Evolutionary conservation across 2,888 invertebrate species (phyloP), one percentile per base, ranked within the genome.

Genomic region (Adelognathus sp.): DNA sequence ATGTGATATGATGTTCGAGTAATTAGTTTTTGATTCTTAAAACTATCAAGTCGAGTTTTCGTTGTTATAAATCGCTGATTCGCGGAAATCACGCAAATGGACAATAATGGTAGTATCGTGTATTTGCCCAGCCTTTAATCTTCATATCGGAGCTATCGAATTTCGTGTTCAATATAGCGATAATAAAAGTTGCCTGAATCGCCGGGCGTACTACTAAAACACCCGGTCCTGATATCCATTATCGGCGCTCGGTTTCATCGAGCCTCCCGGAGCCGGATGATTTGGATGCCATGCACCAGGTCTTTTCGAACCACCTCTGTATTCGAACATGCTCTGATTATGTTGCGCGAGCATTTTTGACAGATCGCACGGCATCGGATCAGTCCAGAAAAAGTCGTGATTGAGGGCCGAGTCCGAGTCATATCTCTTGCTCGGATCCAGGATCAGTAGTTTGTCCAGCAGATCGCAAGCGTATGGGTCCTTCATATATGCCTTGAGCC

Each of bases 311-410:
- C 96, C 94, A 79, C 96, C 95, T 79, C 98, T 92, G 91, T 96
- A 98, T 90, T 99, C 98, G 90, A 98, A 99, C 98, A 98, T 98
- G 91, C 97, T 98, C 81, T 94, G 97, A 81, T 95, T 96, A 93
- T 97, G 96, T 86, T 97, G 97, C 0, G 97, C 97, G 81, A 99
- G 92, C 98, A 98, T 98, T 92, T 96, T 96, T 64, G 95, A 96
- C 36, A 98, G 92, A 89, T 97, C 97, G 88, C 96, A 96, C 0
- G 99, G 98, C 96, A 98, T 96, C 0, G 99, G 99, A 90, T 98
- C 98, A 3, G 96, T 97, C 98, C 98, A 99, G 93, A 99, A 99
- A 93, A 99, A 99, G 90, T 98, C 98, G 89, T 99, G 99, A 92
- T 98, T 98, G 1, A 99, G 91, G 0, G 99, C 98, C 0, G 96